Evolutionary conservation across 2,113 vertebrate species (phyloP).

Genomic region (Meles meles): DNA sequence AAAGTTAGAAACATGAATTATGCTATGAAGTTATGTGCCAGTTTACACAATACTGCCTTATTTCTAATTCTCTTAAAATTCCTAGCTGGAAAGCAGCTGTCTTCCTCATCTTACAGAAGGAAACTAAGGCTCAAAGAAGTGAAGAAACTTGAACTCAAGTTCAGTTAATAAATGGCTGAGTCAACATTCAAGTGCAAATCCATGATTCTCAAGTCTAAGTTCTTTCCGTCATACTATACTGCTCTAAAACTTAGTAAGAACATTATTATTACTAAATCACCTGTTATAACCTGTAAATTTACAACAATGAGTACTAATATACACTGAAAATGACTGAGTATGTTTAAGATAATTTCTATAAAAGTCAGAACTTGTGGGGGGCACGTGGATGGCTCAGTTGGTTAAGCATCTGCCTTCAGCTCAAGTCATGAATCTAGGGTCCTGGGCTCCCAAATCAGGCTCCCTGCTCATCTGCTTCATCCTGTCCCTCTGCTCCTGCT

Average conservation of each 20-base stretch:
- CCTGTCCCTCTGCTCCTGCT: not conserved
- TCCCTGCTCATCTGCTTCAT: not conserved
- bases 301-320: not conserved
- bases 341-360: not conserved
- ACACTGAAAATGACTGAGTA: not conserved
- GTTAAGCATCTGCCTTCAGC: too few species aligned
- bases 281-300: not conserved
- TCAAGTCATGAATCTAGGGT: not conserved
- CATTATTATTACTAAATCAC: not conserved
- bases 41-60: not conserved
- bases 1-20: not conserved
- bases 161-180: not conserved
- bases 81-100: not conserved
- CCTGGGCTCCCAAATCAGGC: not conserved
- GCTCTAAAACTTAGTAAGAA: not conserved
- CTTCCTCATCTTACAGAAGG: not conserved
- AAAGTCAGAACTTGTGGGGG: not conserved
- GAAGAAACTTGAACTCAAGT: not conserved
- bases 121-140: not conserved
- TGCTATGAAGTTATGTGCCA: not conserved
- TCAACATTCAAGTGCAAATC: not conserved
- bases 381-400: too few species aligned
- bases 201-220: not conserved
- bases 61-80: not conserved
- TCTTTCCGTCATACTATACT: not conserved